Conservation (phyloP, 2,888 invertebrate genomes). For the Eupithecia abbreviata region DNA sequence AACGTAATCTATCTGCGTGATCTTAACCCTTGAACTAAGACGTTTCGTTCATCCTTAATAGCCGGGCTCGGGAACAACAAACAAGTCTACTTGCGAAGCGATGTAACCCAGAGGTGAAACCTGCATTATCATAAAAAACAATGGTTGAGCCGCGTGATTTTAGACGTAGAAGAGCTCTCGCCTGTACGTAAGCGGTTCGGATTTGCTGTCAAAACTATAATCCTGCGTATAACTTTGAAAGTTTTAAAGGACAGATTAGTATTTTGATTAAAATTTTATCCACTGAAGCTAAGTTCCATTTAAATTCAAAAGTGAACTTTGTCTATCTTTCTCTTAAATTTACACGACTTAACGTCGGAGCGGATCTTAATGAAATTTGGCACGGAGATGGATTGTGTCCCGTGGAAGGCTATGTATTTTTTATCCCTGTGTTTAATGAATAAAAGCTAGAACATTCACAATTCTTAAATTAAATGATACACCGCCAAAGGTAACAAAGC, state of each 20-base stretch:
- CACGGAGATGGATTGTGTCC: not conserved
- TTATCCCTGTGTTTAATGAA: not conserved
- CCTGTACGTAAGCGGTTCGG: not conserved
- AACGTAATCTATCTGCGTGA: constrained; percentile 27
- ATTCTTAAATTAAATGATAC: not conserved
- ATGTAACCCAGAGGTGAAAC: constrained; percentile 26
- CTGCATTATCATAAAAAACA: constrained; percentile 31
- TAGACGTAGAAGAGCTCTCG: constrained; percentile 12
- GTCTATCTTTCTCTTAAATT: not conserved
- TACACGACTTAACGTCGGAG: not conserved
- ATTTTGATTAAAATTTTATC: constrained; percentile 3
- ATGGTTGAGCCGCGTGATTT: constrained; percentile 24
- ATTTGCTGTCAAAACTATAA: constrained; percentile 9
- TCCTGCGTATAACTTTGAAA: constrained; percentile 6
- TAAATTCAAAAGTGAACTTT: constrained; percentile 3
- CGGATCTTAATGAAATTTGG: not conserved
- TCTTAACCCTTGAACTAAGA: constrained; percentile 32
- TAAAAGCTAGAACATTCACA: not conserved
- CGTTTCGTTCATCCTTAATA: constrained; percentile 28
- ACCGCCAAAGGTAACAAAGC: not conserved
- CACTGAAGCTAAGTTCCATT: not conserved
- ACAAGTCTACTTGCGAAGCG: constrained; percentile 22
- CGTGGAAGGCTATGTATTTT: not conserved
- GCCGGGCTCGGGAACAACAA: constrained; percentile 19
- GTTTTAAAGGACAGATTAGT: constrained; percentile 1